Base-by-base conservation (phyloP, 2,888 invertebrate genomes). In the Apoderus coryli region DNA sequence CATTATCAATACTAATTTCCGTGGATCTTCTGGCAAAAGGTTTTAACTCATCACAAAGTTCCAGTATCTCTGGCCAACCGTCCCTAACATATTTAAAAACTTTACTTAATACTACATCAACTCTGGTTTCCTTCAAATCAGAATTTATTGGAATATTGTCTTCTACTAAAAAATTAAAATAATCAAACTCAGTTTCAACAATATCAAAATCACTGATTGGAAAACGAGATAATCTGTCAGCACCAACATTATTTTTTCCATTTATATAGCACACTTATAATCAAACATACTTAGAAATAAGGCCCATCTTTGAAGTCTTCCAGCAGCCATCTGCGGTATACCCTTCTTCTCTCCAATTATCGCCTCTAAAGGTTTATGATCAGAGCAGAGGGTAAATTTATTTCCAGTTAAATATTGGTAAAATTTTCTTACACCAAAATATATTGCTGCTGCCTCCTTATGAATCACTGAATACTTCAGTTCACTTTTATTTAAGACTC, bases 301-400 rank as follows among this genome's bases (percentile, higher is more conserved):
- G 5, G 27, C 30, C 31, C 33, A 33, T 7, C 33, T 29, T 16
- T 33, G 26, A 4, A 33, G 22, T 22, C 33, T 16, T 22, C 33
- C 33, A 3, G 33, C 33, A n/a, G 30, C 33, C 30, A 33, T 33
- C 10, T 29, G 26, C 12, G 33, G 29, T 28, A 33, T 25, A 13
- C 33, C 33, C 9, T 29, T 33, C 19, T 25, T 26, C 16, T 34
- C 27, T 3, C 34, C 34, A 14, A 27, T 27, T 12, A 34, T 22
- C 4, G 31, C 34, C 9, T 24, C 16, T 11, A 33, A 14, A 4
- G 33, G 30, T 13, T 30, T n/a, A n/a, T n/a, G n/a, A n/a, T n/a
- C n/a, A n/a, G n/a, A n/a, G n/a, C n/a, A n/a, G n/a, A n/a, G n/a
- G 23, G 27, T 19, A 24, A 34, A 34, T 24, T 34, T 19, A 15